Evolutionary conservation across 2,113 vertebrate species (phyloP).

Genomic region (Melanocharis versteri): DNA sequence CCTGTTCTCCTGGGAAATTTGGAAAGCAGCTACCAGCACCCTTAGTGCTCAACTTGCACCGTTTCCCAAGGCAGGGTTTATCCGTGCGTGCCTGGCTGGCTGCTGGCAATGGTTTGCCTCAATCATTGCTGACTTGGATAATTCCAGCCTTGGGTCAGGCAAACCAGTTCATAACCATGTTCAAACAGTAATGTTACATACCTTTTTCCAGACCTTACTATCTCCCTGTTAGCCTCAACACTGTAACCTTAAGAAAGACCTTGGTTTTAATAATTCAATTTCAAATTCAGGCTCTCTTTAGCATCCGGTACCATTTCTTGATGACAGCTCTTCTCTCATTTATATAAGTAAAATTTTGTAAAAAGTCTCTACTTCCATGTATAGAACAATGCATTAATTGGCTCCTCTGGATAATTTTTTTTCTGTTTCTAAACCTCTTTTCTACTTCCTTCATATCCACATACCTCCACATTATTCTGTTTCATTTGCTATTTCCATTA

Average conservation of each 20-base stretch:
- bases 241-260: not conserved
- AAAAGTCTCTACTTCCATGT: not conserved
- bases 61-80: not conserved
- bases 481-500: not conserved
- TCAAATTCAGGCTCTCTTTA: not conserved
- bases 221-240: not conserved
- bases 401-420: not conserved
- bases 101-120: not conserved
- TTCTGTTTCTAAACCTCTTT: not conserved
- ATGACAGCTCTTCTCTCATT: not conserved
- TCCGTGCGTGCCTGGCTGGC: not conserved
- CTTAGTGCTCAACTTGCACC: not conserved
- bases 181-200: not conserved
- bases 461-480: accelerated
- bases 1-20: not conserved
- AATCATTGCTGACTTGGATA: not conserved
- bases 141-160: not conserved
- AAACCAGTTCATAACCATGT: not conserved
- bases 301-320: not conserved
- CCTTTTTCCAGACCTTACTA: not conserved
- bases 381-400: not conserved
- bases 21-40: not conserved
- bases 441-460: not conserved
- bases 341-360: not conserved
- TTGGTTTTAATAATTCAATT: not conserved